A percentile compares a stretch with the other conserved stretches of the same genome.
Evolutionary conservation across 2,888 invertebrate genomes (phyloP).

Genomic region (Ichneumoninae sp.): DNA sequence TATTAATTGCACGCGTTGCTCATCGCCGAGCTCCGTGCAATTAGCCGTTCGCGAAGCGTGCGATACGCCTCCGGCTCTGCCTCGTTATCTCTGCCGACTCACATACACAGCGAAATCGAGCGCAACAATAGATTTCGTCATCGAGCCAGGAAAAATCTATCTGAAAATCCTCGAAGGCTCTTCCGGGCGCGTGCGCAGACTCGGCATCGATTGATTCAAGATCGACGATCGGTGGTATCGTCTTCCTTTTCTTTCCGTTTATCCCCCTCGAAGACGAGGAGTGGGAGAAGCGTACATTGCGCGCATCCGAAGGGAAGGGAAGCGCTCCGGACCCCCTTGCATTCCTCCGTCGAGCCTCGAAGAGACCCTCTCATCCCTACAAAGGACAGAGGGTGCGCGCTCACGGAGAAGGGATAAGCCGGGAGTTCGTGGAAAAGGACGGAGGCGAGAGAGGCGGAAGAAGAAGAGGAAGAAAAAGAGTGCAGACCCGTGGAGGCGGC

Average conservation of each 20-base stretch:
- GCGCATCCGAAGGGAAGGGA: not conserved
- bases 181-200: not conserved
- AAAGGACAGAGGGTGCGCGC: slow-evolving; percentile 40
- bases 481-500: slow-evolving; percentile 54
- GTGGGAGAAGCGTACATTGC: slow-evolving; percentile 15
- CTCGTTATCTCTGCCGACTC: not conserved
- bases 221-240: slow-evolving; percentile 6
- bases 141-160: not conserved
- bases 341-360: slow-evolving; percentile 52
- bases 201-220: slow-evolving; percentile 38
- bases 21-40: slow-evolving; percentile 7
- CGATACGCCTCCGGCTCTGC: slow-evolving; percentile 8
- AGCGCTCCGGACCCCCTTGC: slow-evolving; percentile 18
- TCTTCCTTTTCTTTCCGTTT: not conserved
- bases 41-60: slow-evolving; percentile 8
- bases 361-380: slow-evolving; percentile 49
- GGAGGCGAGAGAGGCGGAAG: slow-evolving; percentile 41
- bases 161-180: slow-evolving; percentile 8
- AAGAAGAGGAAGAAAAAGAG: slow-evolving; percentile 37
- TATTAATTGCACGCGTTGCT: slow-evolving; percentile 26
- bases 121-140: not conserved
- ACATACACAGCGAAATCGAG: not conserved
- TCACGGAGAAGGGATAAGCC: slow-evolving; percentile 72
- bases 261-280: not conserved
- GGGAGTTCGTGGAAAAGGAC: slow-evolving; percentile 78